Evolutionary conservation across 2,888 invertebrate genomes (phyloP).

Genomic region (Masnerella sp.): DNA sequence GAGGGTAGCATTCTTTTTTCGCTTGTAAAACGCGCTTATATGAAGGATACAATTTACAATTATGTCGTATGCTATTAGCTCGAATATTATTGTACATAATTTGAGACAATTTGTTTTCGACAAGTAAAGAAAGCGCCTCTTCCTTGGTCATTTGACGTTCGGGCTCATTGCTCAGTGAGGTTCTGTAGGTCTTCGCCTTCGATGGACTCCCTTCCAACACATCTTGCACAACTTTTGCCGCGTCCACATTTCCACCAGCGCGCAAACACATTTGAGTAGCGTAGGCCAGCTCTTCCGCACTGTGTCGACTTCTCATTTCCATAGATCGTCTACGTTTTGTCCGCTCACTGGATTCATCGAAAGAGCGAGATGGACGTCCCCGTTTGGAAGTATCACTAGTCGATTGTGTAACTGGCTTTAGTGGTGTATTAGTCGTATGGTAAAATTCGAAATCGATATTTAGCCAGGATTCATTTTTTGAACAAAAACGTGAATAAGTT

Average conservation of each 20-base stretch:
- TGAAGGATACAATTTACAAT: conserved; percentile 33
- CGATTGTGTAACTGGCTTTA: conserved; percentile 19
- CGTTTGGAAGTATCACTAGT: conserved; percentile 20
- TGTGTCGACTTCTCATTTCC: neutral
- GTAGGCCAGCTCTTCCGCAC: conserved; percentile 29
- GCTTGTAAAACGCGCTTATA: conserved; percentile 26
- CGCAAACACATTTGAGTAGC: conserved; percentile 62
- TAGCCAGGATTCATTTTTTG: conserved; percentile 48
- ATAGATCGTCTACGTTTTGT: conserved; percentile 23
- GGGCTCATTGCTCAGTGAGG: conserved; percentile 5
- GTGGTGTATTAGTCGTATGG: conserved; percentile 20
- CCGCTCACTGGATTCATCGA: conserved; percentile 56
- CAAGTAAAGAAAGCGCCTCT: conserved; percentile 28
- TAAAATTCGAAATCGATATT: conserved; percentile 33
- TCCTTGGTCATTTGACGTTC: conserved; percentile 28
- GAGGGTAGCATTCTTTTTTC: conserved; percentile 39
- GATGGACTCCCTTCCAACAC: conserved; percentile 50
- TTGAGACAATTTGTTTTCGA: conserved; percentile 45
- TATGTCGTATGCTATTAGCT: conserved; percentile 17
- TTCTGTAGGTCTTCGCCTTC: conserved; percentile 52
- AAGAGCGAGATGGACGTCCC: conserved; percentile 54
- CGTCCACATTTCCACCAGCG: conserved; percentile 51
- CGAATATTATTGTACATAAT: conserved; percentile 33
- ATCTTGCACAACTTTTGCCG: conserved; percentile 58
- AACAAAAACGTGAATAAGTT: conserved; percentile 22